A percentile compares a stretch with the other conserved stretches of the same genome.
These are phyloP conservation scores for Drosophila paracracens DNA, from an alignment of 2,888 invertebrate genomes.

Conservation along the genomic window DNA sequence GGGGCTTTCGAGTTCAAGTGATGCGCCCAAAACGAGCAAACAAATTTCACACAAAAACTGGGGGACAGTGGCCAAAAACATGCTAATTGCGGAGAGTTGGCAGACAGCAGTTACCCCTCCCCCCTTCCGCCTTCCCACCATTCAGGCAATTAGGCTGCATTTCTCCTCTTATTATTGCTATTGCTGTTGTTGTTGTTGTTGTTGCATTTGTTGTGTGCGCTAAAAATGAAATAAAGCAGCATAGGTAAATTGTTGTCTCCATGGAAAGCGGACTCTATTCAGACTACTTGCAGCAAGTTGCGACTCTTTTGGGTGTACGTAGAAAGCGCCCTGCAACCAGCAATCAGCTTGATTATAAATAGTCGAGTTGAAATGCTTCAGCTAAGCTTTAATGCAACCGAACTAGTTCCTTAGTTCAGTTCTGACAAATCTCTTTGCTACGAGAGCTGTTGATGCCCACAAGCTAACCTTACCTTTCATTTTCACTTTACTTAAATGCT, in stretches of 20 bases:
- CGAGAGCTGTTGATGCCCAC: neutral
- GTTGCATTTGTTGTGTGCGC: conserved; percentile 52
- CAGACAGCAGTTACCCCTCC: neutral
- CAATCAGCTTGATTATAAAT: conserved; percentile 18
- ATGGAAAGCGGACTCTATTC: conserved; percentile 45
- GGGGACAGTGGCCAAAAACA: conserved; percentile 12
- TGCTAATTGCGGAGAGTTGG: conserved; percentile 10
- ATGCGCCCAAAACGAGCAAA: conserved; percentile 24
- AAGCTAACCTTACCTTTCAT: neutral
- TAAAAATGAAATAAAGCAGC: conserved; percentile 66
- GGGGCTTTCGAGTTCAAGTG: conserved; percentile 19
- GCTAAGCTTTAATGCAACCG: neutral
- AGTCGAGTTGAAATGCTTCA: neutral
- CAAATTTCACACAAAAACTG: conserved; percentile 47
- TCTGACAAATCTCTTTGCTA: neutral
- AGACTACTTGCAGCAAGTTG: conserved; percentile 20
- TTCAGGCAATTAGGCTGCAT: conserved; percentile 38
- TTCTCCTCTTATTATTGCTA: conserved; percentile 20
- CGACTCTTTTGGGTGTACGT: conserved; percentile 18
- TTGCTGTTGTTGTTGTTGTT: conserved; percentile 22
- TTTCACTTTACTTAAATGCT: neutral
- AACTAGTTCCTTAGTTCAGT: conserved; percentile 15
- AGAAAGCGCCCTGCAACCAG: conserved; percentile 37
- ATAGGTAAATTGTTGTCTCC: conserved; percentile 69
- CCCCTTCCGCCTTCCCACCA: too few species aligned